A percentile compares a stretch with the other conserved stretches of the same genome.
Evolutionary conservation across 2,113 vertebrate species (phyloP).

Genomic region (Podarcis raffonei): DNA sequence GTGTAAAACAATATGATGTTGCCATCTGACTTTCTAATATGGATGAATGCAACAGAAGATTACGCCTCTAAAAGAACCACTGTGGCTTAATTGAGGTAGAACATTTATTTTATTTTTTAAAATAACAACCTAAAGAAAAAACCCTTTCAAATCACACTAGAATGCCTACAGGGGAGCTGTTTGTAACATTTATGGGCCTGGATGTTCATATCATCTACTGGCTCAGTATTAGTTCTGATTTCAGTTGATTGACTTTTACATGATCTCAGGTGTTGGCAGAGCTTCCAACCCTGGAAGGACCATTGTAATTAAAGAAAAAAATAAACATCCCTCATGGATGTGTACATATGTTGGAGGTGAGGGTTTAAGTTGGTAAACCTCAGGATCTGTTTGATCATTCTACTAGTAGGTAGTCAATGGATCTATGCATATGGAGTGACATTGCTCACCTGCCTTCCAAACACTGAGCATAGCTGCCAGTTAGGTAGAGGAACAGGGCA

Average conservation of each 20-base stretch:
- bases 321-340: background rate
- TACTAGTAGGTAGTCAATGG: background rate
- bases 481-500: too few relatives aligned
- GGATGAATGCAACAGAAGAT: background rate
- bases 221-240: constrained; percentile 2
- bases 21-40: background rate
- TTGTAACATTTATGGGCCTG: background rate
- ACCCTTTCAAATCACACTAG: fast-evolving
- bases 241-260: background rate
- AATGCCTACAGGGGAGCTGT: background rate
- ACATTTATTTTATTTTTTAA: background rate
- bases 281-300: background rate
- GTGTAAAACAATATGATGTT: background rate
- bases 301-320: background rate
- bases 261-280: background rate
- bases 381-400: background rate
- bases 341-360: too few relatives aligned
- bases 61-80: background rate
- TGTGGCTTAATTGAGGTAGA: background rate
- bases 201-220: background rate
- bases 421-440: too few relatives aligned
- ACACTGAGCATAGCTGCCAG: too few relatives aligned
- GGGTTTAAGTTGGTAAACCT: background rate
- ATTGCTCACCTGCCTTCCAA: too few relatives aligned
- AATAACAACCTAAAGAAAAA: fast-evolving